A percentile compares a stretch with the other conserved stretches of the same genome.
phyloP scores from a whole-genome alignment of 2,113 vertebrate genomes.

The Psophia crepitans region DNA sequence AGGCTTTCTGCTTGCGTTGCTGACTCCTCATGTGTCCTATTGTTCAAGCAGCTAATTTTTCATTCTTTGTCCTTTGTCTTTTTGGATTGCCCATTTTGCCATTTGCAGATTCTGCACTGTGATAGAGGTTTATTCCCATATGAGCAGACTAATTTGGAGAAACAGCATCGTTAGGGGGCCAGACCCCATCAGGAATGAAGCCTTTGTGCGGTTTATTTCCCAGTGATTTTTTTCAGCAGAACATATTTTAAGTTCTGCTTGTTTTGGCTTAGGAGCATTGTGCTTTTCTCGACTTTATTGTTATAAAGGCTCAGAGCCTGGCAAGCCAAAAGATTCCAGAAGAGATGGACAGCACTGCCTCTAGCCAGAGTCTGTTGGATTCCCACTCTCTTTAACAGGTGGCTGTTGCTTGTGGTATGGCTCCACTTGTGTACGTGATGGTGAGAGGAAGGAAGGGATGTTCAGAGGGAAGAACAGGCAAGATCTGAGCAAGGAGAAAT shows the following conservation, averaged over 20 bases:
- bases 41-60: background rate
- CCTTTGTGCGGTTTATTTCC: background rate
- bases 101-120: background rate
- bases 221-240: background rate
- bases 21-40: background rate
- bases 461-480: background rate
- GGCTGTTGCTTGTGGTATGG: background rate
- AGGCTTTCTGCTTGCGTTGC: background rate
- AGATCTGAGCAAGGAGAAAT: background rate
- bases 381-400: background rate
- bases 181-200: background rate
- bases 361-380: background rate
- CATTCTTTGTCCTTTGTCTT: background rate
- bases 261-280: background rate
- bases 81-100: background rate
- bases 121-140: background rate
- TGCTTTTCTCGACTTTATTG: background rate
- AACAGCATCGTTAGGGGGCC: background rate
- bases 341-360: background rate
- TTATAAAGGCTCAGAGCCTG: background rate
- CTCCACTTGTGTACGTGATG: fast-evolving
- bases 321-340: background rate
- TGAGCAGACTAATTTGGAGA: background rate
- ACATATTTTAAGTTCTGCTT: background rate
- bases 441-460: background rate